phyloP scores from a whole-genome alignment of 1,140 invertebrate species.

The Hylaeus volcanicus region DNA sequence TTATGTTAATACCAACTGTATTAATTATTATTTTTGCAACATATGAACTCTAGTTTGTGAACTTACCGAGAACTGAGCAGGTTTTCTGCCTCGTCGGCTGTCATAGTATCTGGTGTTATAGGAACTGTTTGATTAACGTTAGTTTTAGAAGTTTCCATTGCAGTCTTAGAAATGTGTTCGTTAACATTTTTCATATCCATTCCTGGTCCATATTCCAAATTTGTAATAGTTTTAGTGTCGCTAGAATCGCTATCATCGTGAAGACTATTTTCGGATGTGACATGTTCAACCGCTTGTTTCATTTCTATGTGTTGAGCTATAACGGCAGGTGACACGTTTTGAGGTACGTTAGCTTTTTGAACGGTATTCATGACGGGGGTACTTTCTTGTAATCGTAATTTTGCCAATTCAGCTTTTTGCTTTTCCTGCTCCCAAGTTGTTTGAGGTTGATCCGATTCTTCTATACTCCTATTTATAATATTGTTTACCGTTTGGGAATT shows the following conservation, averaged over 20 bases:
- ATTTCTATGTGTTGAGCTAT: slow-evolving; percentile 35
- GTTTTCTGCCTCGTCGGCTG: slow-evolving; percentile 91
- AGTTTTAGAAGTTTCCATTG: slow-evolving; percentile 63
- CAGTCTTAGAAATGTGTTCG: slow-evolving; percentile 37
- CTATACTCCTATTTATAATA: slow-evolving; percentile 35
- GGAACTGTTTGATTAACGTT: slow-evolving; percentile 59
- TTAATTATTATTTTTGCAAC: neutral
- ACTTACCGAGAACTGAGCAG: slow-evolving; percentile 88
- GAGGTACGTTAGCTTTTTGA: slow-evolving; percentile 45
- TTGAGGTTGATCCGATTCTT: slow-evolving; percentile 64
- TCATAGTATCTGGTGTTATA: slow-evolving; percentile 86
- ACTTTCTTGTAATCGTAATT: slow-evolving; percentile 67
- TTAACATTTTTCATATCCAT: slow-evolving; percentile 55
- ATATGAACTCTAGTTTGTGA: neutral
- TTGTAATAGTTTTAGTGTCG: slow-evolving; percentile 70
- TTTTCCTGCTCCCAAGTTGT: slow-evolving; percentile 78
- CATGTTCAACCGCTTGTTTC: slow-evolving; percentile 45
- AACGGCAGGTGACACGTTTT: slow-evolving; percentile 31
- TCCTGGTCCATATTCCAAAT: slow-evolving; percentile 58
- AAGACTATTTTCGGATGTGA: slow-evolving; percentile 51
- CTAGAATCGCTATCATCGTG: slow-evolving; percentile 72
- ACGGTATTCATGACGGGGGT: slow-evolving; percentile 33
- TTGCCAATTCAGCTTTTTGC: slow-evolving; percentile 74
- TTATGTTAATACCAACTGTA: slow-evolving; percentile 3
- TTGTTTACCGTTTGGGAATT: slow-evolving; percentile 41